These are phyloP conservation scores for Himalopsyche phryganea DNA, from an alignment of 1,140 invertebrate genomes.

Conservation along the genomic window DNA sequence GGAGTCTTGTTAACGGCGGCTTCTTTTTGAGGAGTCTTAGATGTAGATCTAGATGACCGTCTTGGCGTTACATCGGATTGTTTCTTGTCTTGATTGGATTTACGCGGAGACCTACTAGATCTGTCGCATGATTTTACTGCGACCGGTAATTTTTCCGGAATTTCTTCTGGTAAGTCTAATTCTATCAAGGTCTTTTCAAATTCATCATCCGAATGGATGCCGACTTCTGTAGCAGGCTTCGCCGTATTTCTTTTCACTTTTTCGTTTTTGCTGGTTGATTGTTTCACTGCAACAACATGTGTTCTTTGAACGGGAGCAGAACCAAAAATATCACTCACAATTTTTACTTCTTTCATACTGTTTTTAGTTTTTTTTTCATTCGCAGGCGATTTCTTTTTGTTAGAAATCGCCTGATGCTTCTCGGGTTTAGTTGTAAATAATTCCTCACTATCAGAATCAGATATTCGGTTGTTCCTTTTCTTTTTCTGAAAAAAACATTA, in stretches of 20 bases:
- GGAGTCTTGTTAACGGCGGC: not conserved
- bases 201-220: constrained; percentile 63
- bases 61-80: not conserved
- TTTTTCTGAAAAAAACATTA: no score
- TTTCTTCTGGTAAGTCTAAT: constrained; percentile 25
- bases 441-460: no score
- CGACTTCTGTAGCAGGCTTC: constrained; percentile 38
- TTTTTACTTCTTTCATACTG: constrained; percentile 43
- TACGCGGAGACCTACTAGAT: not conserved
- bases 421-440: no score
- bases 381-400: constrained; percentile 1
- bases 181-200: constrained; percentile 64
- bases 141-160: not conserved
- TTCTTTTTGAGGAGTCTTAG: not conserved
- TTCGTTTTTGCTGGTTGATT: constrained; percentile 38
- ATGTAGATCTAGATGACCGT: not conserved
- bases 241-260: constrained; percentile 29
- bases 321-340: constrained; percentile 42
- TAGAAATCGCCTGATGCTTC: not conserved
- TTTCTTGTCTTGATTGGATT: not conserved
- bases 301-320: constrained; percentile 44
- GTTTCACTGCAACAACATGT: constrained; percentile 2
- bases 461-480: no score
- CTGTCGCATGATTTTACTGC: constrained; percentile 12
- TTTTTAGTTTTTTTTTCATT: constrained; percentile 32